Evolutionary conservation across 2,113 vertebrate species (phyloP), one percentile per base, ranked within the genome.

Genomic region (Anhinga anhinga): DNA sequence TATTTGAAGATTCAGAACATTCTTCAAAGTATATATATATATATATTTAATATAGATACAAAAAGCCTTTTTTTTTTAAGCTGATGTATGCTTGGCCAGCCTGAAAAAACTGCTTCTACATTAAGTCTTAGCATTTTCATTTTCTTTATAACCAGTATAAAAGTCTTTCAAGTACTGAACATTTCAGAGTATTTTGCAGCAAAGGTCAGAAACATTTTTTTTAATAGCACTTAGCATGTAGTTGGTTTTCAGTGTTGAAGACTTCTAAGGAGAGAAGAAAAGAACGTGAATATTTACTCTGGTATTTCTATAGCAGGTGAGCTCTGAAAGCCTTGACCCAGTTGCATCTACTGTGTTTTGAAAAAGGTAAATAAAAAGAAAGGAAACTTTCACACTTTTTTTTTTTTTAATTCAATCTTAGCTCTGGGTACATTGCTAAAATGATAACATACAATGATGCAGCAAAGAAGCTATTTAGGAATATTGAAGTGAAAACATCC

Each of bases 81-180:
- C 4, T 22, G 9, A 27, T 38, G 8, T 2, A 3, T 30, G 0
- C 1, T 52, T 56, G 36, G 10, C 6, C n/a, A 63, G 9, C 5
- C n/a, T 84, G n/a, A 9, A 85, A 71, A 82, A 32, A 17, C 10
- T 16, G 4, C 10, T 66, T 44, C 30, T 55, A 14, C 1, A 16
- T 49, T 25, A 74, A 52, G 9, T 47, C 21, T 25, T 66, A 89
- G 8, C 29, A 47, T 63, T 45, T 77, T 56, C 0, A 36, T 65
- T 90, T 88, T 72, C 23, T 76, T 73, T 52, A 32, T 7, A 62
- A 13, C 38, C 17, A 80, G 1, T 50, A 9, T 23, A 44, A 67
- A 13, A 47, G 34, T 34, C 3, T 91, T 83, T 47, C 13, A 63
- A 67, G 63, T 5, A 55, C 5, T 27, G 36, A 74, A 58, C 4